Evolutionary conservation across 2,888 invertebrate genomes (phyloP).

Genomic region (Clusia tigrina): DNA sequence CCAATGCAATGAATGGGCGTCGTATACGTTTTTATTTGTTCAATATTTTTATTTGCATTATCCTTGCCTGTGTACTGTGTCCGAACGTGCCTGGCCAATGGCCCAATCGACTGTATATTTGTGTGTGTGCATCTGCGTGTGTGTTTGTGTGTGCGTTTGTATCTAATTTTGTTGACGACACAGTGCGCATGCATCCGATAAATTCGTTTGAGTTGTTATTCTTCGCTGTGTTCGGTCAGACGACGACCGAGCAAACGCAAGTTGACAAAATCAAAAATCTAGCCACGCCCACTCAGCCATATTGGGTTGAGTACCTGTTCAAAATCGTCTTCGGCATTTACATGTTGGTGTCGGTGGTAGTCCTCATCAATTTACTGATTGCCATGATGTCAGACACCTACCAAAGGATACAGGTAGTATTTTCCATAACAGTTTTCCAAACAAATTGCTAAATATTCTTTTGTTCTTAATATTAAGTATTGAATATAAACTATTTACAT

Average conservation of each 20-base stretch:
- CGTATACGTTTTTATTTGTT: constrained; percentile 54
- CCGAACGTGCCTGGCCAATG: no score
- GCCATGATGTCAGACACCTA: constrained; percentile 99
- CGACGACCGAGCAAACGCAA: constrained; percentile 81
- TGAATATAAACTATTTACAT: no score
- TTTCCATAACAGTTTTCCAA: constrained; percentile 43
- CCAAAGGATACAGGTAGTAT: constrained; percentile 93
- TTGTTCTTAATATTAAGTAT: no score
- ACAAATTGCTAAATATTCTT: no score
- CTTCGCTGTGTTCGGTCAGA: constrained; percentile 98
- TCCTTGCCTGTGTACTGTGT: constrained; percentile 40
- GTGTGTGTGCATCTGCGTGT: constrained; percentile 30
- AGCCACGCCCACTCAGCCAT: constrained; percentile 71
- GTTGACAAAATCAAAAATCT: constrained; percentile 69
- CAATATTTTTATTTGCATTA: constrained; percentile 36
- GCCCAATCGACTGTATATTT: constrained; percentile 10
- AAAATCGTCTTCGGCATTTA: constrained; percentile 91
- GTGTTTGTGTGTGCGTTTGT: constrained; percentile 30
- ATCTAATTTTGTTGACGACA: constrained; percentile 39
- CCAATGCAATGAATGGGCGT: constrained; percentile 40
- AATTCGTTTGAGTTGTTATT: constrained; percentile 97
- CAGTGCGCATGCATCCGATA: constrained; percentile 91
- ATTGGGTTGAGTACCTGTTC: constrained; percentile 87
- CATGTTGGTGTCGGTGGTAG: constrained; percentile 98
- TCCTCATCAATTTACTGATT: constrained; percentile 98